phyloP scores from a whole-genome alignment of 35 echinoderm and acorn worm genomes.

The Patiria miniata region DNA sequence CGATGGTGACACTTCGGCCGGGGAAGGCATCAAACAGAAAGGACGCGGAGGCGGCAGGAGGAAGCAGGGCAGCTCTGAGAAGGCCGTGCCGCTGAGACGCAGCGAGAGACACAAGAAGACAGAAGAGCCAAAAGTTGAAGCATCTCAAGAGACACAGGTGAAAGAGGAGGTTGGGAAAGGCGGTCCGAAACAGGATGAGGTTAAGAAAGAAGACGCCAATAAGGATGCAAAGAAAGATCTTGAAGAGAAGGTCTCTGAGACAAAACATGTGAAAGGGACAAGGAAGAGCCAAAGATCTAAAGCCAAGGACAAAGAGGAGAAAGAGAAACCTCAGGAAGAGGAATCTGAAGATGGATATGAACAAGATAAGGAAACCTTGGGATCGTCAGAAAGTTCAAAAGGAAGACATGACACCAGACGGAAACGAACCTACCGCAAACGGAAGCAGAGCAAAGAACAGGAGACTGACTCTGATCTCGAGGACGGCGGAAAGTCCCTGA shows the following conservation, averaged over 20 bases:
- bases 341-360: slow-evolving; percentile 1
- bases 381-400: slow-evolving; percentile 21
- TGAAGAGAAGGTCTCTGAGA: neutral
- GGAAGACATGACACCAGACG: neutral
- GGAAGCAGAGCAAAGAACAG: neutral
- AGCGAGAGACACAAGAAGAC: slow-evolving; percentile 27
- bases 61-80: slow-evolving; percentile 1
- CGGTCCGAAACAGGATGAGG: neutral
- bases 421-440: neutral
- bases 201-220: neutral
- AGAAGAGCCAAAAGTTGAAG: neutral
- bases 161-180: slow-evolving; percentile 8
- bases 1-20: neutral
- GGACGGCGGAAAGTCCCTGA: neutral
- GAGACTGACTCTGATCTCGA: slow-evolving; percentile 33
- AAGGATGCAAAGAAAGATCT: neutral
- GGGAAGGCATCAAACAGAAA: slow-evolving; percentile 25
- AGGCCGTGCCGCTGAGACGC: neutral
- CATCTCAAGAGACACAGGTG: neutral
- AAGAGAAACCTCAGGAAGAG: neutral
- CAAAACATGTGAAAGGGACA: neutral
- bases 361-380: neutral
- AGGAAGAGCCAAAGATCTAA: neutral
- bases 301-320: neutral
- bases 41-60: neutral